Base-by-base conservation (phyloP, 2,113 vertebrate genomes). In the Dromiciops gliroides region DNA sequence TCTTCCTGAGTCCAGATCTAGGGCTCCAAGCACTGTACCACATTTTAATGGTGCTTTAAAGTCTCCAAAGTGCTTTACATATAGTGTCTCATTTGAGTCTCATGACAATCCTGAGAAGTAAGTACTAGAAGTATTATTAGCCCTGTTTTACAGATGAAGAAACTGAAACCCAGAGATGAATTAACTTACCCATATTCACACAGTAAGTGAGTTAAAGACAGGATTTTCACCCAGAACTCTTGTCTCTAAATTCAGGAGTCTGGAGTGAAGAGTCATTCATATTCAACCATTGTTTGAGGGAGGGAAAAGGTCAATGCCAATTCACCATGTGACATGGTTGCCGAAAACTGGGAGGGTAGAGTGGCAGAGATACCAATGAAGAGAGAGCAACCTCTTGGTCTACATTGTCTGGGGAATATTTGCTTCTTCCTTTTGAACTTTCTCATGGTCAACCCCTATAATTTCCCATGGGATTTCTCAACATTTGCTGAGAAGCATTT, bases 361-460 rank as follows among this genome's bases (percentile, higher is more conserved):
- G 12, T 93, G 37, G 52, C 91, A 95, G 50, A 4, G 49, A 94
- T 67, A 53, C 4, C 56, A 48, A 2, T 53, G 67, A 89, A 26
- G 51, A 50, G 75, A 92, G 49, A n/a, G 25, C 11, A 22, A 9
- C 25, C 14, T 16, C 50, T 56, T 93, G 6, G 92, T 51, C 89
- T 2, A 24, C 93, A 93, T 9, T 51, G 93, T 88, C 48, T 25
- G 3, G 16, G 10, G 53, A 48, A 37, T 10, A 11, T 53, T 51
- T 88, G 90, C 83, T 95, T n/a, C 48, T 94, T 94, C 47, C 25
- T 95, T 95, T 92, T 95, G 31, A 89, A 94, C 37, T 91, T 96
- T 75, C n/a, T 95, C 90, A 48, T 44, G 9, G 24, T 89, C 49
- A 52, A 8, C 56, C 50, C 44, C 24, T 7, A 8, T 53, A 11